A percentile compares a stretch with the other conserved stretches of the same genome.
phyloP scores from a whole-genome alignment of 1,140 invertebrate species.

The Procambarus virginalis region DNA sequence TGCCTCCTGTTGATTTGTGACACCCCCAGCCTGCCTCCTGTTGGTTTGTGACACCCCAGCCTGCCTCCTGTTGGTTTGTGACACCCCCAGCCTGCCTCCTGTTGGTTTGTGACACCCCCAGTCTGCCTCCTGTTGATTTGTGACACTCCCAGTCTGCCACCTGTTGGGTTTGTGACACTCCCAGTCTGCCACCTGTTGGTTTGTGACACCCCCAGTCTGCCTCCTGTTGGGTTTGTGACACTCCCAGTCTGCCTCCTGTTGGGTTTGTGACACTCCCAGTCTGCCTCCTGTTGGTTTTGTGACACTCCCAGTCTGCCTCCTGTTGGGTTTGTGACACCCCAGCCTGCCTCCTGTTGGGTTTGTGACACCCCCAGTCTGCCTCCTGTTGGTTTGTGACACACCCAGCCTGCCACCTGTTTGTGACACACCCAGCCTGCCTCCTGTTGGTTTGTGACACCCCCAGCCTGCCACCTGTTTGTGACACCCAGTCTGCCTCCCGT shows the following conservation, averaged over 20 bases:
- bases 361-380: no score
- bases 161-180: background rate
- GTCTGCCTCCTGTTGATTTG: background rate
- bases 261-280: background rate
- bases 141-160: no score
- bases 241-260: background rate
- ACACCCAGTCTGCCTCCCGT: no score
- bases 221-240: slow-evolving; percentile 6
- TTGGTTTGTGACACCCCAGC: background rate
- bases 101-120: background rate
- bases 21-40: background rate
- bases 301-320: background rate
- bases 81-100: background rate
- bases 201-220: background rate
- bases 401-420: background rate
- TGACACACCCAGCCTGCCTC: no score
- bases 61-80: background rate
- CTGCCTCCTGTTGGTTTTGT: background rate
- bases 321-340: slow-evolving; percentile 2
- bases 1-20: background rate
- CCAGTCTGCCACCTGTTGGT: background rate
- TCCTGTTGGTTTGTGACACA: background rate
- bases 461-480: no score
- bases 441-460: background rate
- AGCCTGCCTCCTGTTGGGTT: no score